phyloP scores from a whole-genome alignment of 2,888 invertebrate species.

The Chironomus tentans region DNA sequence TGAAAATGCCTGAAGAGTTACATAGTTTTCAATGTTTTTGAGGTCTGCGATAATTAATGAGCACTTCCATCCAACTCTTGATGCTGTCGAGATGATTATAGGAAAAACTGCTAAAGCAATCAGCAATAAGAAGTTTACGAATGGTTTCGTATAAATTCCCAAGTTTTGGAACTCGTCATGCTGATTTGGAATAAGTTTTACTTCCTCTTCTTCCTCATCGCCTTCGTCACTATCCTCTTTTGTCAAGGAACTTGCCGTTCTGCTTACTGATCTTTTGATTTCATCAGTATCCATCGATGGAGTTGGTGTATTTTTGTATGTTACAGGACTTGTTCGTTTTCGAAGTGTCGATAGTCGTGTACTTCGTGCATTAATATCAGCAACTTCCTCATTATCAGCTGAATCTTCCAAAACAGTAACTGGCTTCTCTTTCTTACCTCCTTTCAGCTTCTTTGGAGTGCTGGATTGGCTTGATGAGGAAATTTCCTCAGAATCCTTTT shows the following conservation, averaged over 20 bases:
- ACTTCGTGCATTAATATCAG: background rate
- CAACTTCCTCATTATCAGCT: constrained; percentile 9
- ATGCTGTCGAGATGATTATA: background rate
- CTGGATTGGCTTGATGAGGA: constrained; percentile 14
- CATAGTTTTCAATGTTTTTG: background rate
- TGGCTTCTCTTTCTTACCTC: background rate
- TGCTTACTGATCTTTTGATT: constrained; percentile 3
- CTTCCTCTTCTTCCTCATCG: constrained; percentile 8
- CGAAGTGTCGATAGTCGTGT: background rate
- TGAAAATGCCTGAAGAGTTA: background rate
- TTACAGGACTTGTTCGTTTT: background rate
- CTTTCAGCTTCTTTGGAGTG: background rate
- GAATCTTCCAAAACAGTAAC: background rate
- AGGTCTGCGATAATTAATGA: background rate
- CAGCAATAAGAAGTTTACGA: background rate
- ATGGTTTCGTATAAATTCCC: background rate
- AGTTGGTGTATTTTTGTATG: constrained; percentile 7
- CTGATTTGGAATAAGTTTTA: background rate
- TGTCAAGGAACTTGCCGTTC: background rate
- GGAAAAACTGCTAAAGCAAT: background rate
- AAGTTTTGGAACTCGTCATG: background rate
- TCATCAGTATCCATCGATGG: background rate
- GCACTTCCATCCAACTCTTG: background rate
- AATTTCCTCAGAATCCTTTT: background rate
- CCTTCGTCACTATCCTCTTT: constrained; percentile 1